phyloP scores from a whole-genome alignment of 37 sponge, comb jelly and placozoan genomes.

The Crambe crambe region DNA sequence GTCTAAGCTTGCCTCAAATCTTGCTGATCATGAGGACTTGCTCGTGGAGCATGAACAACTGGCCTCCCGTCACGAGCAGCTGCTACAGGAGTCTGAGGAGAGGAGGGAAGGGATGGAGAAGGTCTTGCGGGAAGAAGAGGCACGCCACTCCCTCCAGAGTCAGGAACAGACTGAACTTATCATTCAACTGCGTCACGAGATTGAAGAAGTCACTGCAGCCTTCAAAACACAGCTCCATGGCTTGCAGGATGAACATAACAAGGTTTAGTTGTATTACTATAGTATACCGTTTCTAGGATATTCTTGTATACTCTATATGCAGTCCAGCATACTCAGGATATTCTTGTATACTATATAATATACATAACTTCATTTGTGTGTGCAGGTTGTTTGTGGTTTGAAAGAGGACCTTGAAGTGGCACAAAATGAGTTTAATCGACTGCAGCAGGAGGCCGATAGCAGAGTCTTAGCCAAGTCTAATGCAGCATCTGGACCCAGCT shows the following conservation, averaged over 20 bases:
- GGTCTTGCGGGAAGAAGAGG: slow-evolving; percentile 20
- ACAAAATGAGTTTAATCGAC: slow-evolving; percentile 33
- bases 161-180: slow-evolving; percentile 60
- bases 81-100: slow-evolving; percentile 33
- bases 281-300: no score
- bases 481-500: background rate
- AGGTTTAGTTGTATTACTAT: slow-evolving; percentile 9
- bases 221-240: slow-evolving; percentile 70
- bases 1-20: slow-evolving; percentile 29
- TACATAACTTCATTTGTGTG: background rate
- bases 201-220: slow-evolving; percentile 39
- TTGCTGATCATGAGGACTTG: slow-evolving; percentile 67
- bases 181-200: slow-evolving; percentile 56
- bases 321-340: no score
- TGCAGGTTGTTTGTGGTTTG: slow-evolving; percentile 34
- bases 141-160: slow-evolving; percentile 12
- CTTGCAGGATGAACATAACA: slow-evolving; percentile 57
- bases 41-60: slow-evolving; percentile 57
- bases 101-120: slow-evolving; percentile 7
- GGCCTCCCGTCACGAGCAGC: slow-evolving; percentile 46
- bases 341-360: no score
- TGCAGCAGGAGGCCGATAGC: slow-evolving; percentile 61
- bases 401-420: slow-evolving; percentile 37
- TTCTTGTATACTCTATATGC: no score
- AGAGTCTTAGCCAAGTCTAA: slow-evolving; percentile 39